These are phyloP conservation scores for Micronycteris hirsuta DNA, from an alignment of 2,113 vertebrate genomes.

Conservation along the genomic window DNA sequence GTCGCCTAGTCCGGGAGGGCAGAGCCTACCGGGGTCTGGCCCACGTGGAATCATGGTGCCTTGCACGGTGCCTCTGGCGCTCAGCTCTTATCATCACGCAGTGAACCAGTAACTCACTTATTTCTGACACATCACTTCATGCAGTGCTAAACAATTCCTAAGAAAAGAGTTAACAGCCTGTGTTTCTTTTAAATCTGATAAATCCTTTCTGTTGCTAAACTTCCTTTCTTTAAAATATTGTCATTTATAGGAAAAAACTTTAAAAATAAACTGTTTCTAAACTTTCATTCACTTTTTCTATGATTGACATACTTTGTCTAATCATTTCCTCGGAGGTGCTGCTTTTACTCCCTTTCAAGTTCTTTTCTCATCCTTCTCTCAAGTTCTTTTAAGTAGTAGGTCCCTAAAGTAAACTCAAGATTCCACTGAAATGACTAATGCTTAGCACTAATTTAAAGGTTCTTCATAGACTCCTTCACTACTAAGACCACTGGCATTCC, in stretches of 20 bases:
- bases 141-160: not conserved
- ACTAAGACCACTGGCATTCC: not conserved
- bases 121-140: not conserved
- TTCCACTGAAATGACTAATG: not conserved
- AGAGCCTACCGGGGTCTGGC: not conserved
- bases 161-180: not conserved
- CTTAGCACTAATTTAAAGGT: not conserved
- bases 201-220: not conserved
- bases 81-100: not conserved
- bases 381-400: not conserved
- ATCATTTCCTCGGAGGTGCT: not conserved
- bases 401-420: not conserved
- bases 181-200: not conserved
- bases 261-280: not conserved
- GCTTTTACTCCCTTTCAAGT: not conserved
- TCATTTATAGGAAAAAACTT: not conserved
- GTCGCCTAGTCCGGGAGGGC: not conserved
- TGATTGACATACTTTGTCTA: not conserved
- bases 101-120: not conserved
- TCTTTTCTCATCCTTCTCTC: not conserved
- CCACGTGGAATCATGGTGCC: rapidly evolving
- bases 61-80: not conserved
- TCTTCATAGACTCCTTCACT: not conserved
- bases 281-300: not conserved
- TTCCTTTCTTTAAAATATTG: not conserved